Evolutionary conservation across 2,113 vertebrate species (phyloP).

Genomic region (Phodopus roborovskii): DNA sequence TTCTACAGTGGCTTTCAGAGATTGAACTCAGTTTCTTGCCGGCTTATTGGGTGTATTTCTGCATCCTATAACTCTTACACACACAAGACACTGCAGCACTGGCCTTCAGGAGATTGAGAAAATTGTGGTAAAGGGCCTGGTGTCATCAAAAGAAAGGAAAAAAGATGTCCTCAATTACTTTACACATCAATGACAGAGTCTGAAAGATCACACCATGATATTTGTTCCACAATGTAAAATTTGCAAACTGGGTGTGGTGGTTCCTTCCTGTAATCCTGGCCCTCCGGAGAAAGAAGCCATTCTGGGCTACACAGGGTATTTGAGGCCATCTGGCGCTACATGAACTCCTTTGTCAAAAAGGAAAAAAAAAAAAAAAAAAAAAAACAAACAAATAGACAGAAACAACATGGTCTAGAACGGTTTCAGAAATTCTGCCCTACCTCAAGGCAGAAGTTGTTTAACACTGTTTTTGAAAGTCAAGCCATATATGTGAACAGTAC

Average conservation of each 20-base stretch:
- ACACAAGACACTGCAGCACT: neutral
- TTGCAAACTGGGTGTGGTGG: neutral
- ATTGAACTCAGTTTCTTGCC: neutral
- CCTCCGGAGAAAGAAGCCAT: neutral
- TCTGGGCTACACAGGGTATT: neutral
- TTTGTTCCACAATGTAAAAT: neutral
- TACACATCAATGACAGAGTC: neutral
- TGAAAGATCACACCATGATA: neutral
- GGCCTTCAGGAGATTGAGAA: conserved; percentile 30
- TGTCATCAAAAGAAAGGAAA: neutral
- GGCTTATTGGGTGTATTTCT: neutral
- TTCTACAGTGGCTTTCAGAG: neutral
- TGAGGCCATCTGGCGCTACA: neutral
- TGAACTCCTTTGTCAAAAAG: neutral
- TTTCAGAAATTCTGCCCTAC: neutral
- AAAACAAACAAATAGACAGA: neutral
- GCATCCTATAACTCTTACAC: neutral
- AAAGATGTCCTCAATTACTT: neutral
- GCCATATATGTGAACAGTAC: neutral
- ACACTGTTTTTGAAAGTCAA: neutral
- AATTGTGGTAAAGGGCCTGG: neutral
- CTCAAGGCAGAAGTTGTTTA: neutral
- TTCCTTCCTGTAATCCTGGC: neutral
- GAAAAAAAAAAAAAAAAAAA: neutral
- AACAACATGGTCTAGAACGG: neutral